These are phyloP conservation scores for Procambarus virginalis DNA, from an alignment of 1,140 invertebrate genomes.

Conservation along the genomic window DNA sequence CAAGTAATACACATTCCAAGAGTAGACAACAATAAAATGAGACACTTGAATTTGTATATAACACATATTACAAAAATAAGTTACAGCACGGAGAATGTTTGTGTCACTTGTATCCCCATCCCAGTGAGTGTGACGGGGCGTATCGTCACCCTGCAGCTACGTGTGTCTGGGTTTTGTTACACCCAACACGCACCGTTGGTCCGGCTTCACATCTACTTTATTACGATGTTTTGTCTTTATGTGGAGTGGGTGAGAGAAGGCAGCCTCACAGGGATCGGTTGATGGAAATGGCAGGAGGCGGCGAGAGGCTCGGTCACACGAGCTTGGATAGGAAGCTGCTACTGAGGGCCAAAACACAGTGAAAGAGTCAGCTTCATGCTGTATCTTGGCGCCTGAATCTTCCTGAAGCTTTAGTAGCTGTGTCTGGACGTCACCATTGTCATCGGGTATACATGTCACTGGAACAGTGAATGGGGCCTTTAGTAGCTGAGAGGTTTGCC, in stretches of 20 bases:
- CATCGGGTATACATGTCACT: constrained; percentile 22
- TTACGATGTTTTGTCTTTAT: constrained; percentile 23
- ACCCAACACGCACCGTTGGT: constrained; percentile 13
- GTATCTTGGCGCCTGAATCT: neutral
- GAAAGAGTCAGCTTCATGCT: neutral
- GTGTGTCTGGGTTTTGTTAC: constrained; percentile 28
- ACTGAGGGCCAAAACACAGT: constrained; percentile 44
- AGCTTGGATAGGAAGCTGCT: constrained; percentile 39
- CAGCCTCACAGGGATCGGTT: constrained; percentile 31
- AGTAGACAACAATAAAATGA: no score
- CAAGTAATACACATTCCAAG: no score
- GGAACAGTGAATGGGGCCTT: constrained; percentile 4
- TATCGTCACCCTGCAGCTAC: constrained; percentile 24
- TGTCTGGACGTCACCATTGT: constrained; percentile 25
- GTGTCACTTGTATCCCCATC: no score
- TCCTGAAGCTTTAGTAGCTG: neutral
- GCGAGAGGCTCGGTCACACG: constrained; percentile 9
- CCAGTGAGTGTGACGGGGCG: no score
- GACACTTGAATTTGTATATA: no score
- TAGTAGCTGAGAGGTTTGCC: constrained; percentile 15
- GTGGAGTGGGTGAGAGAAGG: constrained; percentile 28
- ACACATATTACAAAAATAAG: no score
- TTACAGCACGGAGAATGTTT: no score
- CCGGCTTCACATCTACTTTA: constrained; percentile 11
- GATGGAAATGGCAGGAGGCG: constrained; percentile 42